These are phyloP conservation scores for Glossophaga mutica DNA, from an alignment of 2,797 vertebrate genomes.

Conservation along the genomic window DNA sequence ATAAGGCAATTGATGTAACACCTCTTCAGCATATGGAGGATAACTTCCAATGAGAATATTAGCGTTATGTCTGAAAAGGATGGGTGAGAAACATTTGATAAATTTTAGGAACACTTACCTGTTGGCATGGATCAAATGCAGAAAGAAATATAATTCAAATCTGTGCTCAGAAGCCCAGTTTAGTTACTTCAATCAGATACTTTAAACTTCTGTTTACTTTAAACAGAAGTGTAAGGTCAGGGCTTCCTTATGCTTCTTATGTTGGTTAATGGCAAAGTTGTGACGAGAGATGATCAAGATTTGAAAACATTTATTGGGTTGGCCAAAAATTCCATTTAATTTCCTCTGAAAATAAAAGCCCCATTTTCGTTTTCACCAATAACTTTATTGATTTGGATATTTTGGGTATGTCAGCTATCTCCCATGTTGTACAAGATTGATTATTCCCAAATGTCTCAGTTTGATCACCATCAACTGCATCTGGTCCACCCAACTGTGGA, in stretches of 20 bases:
- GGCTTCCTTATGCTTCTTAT: not conserved
- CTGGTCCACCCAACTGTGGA: not conserved
- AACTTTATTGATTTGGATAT: not conserved
- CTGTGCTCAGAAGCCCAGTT: not conserved
- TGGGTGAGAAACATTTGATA: not conserved
- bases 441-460: not conserved
- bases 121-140: not conserved
- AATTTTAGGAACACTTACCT: not conserved
- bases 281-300: not conserved
- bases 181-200: not conserved
- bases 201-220: too few relatives aligned
- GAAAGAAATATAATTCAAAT: not conserved
- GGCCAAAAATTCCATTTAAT: too few relatives aligned
- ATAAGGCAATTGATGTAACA: not conserved
- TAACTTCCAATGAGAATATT: not conserved
- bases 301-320: not conserved
- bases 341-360: not conserved
- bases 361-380: not conserved
- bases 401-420: not conserved
- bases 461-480: not conserved
- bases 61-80: not conserved
- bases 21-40: not conserved
- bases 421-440: not conserved
- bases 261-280: not conserved
- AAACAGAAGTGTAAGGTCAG: too few relatives aligned